Percentiles rank a stretch among this genome's conserved stretches.
These are phyloP conservation scores for Myrmecophaga tridactyla DNA, from an alignment of 2,113 vertebrate genomes.

Conservation along the genomic window DNA sequence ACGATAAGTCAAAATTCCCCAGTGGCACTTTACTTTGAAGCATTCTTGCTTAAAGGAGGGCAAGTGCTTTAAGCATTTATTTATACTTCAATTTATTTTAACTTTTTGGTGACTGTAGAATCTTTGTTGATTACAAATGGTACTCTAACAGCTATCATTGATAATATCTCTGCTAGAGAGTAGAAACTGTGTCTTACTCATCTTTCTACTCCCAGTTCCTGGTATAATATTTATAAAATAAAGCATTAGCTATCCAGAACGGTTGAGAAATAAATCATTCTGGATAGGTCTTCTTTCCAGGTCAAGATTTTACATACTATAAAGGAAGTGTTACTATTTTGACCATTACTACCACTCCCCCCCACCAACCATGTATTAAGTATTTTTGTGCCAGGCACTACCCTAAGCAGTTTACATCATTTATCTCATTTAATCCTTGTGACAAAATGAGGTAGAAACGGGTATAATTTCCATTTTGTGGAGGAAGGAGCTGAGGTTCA, in stretches of 20 bases:
- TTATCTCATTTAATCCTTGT: neutral
- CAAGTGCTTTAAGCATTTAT: slow-evolving; percentile 24
- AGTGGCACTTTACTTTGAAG: slow-evolving; percentile 44
- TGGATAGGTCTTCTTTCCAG: neutral
- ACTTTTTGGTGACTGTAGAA: neutral
- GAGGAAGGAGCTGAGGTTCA: neutral
- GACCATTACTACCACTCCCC: neutral
- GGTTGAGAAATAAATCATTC: slow-evolving; percentile 38
- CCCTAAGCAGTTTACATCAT: neutral
- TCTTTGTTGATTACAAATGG: slow-evolving; percentile 24
- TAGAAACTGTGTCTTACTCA: neutral
- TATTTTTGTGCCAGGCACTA: neutral
- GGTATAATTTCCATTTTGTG: neutral
- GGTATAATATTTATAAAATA: neutral
- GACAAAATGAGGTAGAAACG: neutral
- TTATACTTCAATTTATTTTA: slow-evolving; percentile 28
- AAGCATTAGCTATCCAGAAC: slow-evolving; percentile 4
- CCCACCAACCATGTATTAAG: neutral
- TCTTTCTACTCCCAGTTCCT: slow-evolving; percentile 31
- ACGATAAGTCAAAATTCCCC: slow-evolving; percentile 36
- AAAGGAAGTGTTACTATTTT: neutral
- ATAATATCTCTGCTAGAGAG: neutral
- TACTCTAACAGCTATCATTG: neutral
- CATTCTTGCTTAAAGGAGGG: slow-evolving; percentile 31
- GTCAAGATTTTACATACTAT: neutral